Evolutionary conservation across 2,797 vertebrate genomes (phyloP), one percentile per base, ranked within the genome.

Genomic region (Acanthurus lineatus): DNA sequence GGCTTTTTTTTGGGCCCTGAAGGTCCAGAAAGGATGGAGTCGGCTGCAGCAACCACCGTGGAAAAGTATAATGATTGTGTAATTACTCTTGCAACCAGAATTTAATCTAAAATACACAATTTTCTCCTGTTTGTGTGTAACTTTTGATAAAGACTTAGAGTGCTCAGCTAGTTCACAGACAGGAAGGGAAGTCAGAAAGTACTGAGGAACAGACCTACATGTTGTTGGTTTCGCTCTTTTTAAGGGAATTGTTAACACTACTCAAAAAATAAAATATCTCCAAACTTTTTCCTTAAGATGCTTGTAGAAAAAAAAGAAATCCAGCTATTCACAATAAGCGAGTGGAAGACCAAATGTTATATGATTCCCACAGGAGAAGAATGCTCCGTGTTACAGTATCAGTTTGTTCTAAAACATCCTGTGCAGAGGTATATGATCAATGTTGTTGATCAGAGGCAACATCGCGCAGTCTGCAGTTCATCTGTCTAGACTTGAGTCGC

Each of bases 401-500:
- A 9, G 3, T 51, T 77, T 32, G 40, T 42, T 44, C 53, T 15
- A 19, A 20, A 54, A 20, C 32, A n/a, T 60, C 19, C 71, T 47
- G 15, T 49, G 44, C 28, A 12, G 45, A 83, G 56, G 69, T 83
- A 51, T 58, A 42, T 42, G 40, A 47, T 63, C 1, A 62, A 11
- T 35, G 54, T 89, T 63, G 64, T 80, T 19, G 49, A 40, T 80
- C 48, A 51, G 35, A 82, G 25, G 47, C 61, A 51, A 78, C 32
- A 40, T 28, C 15, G 67, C 74, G 28, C 20, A 53, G 45, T 61
- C 62, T 19, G 9, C 20, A 76, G 51, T 67, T 72, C 0, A 64
- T 79, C 63, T 54, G 51, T 62, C n/a, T 8, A 75, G 48, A 60
- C 35, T 17, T 56, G 9, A 3, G 19, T 32, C 72, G 9, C 4